Percentiles rank a stretch among this genome's conserved stretches.
Evolutionary conservation across 2,113 vertebrate species (phyloP).

Genomic region (Thinocorus orbignyianus): DNA sequence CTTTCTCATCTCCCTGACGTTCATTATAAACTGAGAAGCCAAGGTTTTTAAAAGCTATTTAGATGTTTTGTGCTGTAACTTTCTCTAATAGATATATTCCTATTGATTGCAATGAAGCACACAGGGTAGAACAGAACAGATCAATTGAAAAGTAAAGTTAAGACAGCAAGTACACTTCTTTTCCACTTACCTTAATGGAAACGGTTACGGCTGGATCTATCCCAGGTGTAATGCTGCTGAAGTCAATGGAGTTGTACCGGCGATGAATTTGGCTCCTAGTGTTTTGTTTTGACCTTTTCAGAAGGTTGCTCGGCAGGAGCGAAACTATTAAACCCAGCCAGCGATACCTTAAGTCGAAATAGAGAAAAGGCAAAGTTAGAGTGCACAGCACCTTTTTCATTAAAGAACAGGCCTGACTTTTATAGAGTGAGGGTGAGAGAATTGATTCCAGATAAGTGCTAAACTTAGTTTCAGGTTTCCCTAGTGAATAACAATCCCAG

Average conservation of each 20-base stretch:
- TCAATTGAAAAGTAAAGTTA: constrained; percentile 64
- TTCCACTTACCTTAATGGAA: constrained; percentile 53
- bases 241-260: constrained; percentile 56
- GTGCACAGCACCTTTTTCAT: constrained; percentile 21
- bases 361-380: constrained; percentile 38
- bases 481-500: neutral
- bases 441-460: constrained; percentile 36
- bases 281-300: constrained; percentile 68
- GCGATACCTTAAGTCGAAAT: neutral
- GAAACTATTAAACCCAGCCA: constrained; percentile 51
- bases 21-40: constrained; percentile 42
- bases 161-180: constrained; percentile 61
- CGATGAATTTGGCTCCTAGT: constrained; percentile 44
- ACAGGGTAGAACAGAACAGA: constrained; percentile 20
- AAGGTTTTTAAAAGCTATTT: constrained; percentile 41
- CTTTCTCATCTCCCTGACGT: constrained; percentile 33
- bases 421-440: neutral
- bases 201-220: constrained; percentile 41
- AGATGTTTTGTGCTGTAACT: constrained; percentile 51
- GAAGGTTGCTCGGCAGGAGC: constrained; percentile 40
- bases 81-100: constrained; percentile 56
- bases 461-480: constrained; percentile 34
- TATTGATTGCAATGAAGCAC: constrained; percentile 52
- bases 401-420: constrained; percentile 19
- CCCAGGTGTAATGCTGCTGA: constrained; percentile 45